Evolutionary conservation across 2,797 vertebrate species (phyloP), one percentile per base, ranked within the genome.

Genomic region (Eurystomus glaucurus): DNA sequence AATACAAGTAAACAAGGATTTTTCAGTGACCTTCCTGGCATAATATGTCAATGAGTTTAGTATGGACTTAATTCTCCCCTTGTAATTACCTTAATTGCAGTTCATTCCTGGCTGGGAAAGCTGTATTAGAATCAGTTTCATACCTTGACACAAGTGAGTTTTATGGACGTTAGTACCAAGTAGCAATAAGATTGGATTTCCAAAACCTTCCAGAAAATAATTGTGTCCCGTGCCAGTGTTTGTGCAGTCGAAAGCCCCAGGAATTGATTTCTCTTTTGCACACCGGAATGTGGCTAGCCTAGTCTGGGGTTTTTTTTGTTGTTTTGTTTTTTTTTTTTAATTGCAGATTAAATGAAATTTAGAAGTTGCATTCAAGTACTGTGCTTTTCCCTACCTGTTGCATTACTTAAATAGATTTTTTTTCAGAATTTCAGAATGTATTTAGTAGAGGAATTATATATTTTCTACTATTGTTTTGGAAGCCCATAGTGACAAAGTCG

Each of bases 381-480:
- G 5, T 65, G 54, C 37, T 93, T 97, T 93, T 43, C 7, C 29
- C 14, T 31, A 6, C 52, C 9, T 37, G 57, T 16, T 84, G 29
- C 41, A 55, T 87, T 94, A 50, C 68, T 85, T 70, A 88, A 31
- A 77, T 29, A 39, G 11, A 66, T 57, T 10, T 28, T 58, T 88
- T 76, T 94, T 86, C 77, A 79, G 33, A 76, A 93, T 93, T 97
- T 93, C 66, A 90, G 82, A 71, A 85, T 39, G 2, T 57, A 76
- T 78, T 91, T 85, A 74, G 15, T 72, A 20, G 29, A 71, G 43
- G 60, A 83, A 87, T 93, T 61, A 41, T 61, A 10, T 57, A 55
- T 93, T 97, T 95, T 96, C 11, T 96, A 45, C 55, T 89, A 33
- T 55, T 96, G 52, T 88, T 88, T 95, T 93, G 21, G 75, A 93